Conservation (phyloP, 2,888 invertebrate genomes). For the Busseola fusca region DNA sequence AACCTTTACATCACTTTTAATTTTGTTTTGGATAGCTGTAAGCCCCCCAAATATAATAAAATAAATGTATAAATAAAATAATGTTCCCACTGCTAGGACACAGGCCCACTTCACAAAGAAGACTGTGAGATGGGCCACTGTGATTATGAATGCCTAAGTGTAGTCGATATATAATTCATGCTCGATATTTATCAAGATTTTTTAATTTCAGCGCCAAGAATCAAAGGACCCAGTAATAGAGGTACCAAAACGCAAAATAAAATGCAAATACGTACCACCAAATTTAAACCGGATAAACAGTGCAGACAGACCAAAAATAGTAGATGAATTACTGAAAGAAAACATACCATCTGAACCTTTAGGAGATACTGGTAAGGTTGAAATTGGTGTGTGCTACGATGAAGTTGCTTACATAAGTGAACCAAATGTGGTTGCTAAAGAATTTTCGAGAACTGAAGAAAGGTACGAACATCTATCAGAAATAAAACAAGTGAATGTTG, state of each 20-base stretch:
- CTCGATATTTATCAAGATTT: not conserved
- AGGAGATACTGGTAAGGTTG: constrained; percentile 25
- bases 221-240: constrained; percentile 42
- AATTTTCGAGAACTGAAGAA: constrained; percentile 32
- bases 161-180: too few species aligned
- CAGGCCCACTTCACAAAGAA: too few species aligned
- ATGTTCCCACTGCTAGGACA: too few species aligned
- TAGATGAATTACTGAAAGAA: constrained; percentile 72
- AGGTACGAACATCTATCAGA: not conserved
- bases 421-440: constrained; percentile 37
- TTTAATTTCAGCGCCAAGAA: constrained; percentile 65
- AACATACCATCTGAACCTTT: constrained; percentile 37
- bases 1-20: too few species aligned
- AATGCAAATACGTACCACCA: constrained; percentile 50
- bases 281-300: constrained; percentile 27
- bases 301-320: constrained; percentile 68
- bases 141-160: too few species aligned
- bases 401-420: constrained; percentile 32
- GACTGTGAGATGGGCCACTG: too few species aligned
- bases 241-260: constrained; percentile 16
- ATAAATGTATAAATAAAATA: too few species aligned
- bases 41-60: too few species aligned
- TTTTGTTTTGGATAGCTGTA: too few species aligned
- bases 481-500: constrained; percentile 1
- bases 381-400: constrained; percentile 37